A percentile compares a stretch with the other conserved stretches of the same genome.
phyloP scores from a whole-genome alignment of 2,888 invertebrate genomes.

The Atethmia centrago region DNA sequence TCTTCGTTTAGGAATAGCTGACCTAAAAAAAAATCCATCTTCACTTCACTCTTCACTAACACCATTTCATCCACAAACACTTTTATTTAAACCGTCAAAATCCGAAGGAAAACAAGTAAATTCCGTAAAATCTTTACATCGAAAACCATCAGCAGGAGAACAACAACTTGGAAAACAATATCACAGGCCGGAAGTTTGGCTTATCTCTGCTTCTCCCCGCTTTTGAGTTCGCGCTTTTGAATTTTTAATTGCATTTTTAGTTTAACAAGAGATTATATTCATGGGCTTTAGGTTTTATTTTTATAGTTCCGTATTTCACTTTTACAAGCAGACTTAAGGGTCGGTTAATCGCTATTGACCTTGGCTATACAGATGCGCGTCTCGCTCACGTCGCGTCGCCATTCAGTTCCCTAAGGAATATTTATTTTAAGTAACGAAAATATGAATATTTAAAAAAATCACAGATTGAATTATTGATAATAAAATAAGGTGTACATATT shows the following conservation, averaged over 20 bases:
- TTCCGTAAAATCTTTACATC: constrained; percentile 35
- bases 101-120: constrained; percentile 22
- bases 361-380: too few relatives aligned
- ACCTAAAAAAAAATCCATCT: not conserved
- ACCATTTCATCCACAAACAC: constrained; percentile 7
- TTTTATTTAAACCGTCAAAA: constrained; percentile 20
- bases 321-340: not conserved
- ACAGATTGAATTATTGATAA: too few relatives aligned
- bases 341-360: too few relatives aligned
- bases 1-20: too few relatives aligned
- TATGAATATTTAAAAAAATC: too few relatives aligned
- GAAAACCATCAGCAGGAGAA: constrained; percentile 41
- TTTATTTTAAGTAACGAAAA: too few relatives aligned
- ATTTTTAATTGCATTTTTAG: constrained; percentile 69
- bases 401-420: too few relatives aligned
- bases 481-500: too few relatives aligned
- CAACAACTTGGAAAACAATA: constrained; percentile 65
- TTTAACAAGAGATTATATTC: constrained; percentile 42
- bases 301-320: not conserved
- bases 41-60: not conserved
- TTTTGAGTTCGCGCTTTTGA: constrained; percentile 60
- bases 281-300: not conserved
- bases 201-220: constrained; percentile 53
- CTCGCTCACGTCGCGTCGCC: too few relatives aligned
- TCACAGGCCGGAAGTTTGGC: constrained; percentile 57